A percentile compares a stretch with the other conserved stretches of the same genome.
phyloP scores from a whole-genome alignment of 2,888 invertebrate genomes.

The Stenchaetothrips biformis region DNA sequence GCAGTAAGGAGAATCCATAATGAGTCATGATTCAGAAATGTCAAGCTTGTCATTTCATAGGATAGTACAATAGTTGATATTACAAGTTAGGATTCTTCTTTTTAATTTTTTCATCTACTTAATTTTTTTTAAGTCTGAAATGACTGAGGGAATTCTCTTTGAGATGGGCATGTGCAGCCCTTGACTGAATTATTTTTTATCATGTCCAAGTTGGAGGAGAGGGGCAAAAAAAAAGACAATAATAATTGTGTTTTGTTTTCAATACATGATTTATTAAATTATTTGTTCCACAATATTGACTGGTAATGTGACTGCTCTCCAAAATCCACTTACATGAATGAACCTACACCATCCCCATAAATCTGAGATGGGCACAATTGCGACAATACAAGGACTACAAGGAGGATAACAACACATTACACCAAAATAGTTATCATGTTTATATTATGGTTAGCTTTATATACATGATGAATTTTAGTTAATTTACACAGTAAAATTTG shows the following conservation, averaged over 20 bases:
- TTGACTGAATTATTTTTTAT: neutral
- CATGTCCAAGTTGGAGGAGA: neutral
- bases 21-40: no score
- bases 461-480: slow-evolving; percentile 15
- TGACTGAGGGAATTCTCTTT: no score
- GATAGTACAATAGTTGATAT: no score
- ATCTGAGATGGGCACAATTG: neutral
- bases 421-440: slow-evolving; percentile 25
- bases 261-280: slow-evolving; percentile 12
- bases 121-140: no score
- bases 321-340: neutral
- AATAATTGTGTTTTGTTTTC: neutral
- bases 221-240: neutral
- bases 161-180: no score
- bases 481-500: slow-evolving; percentile 14
- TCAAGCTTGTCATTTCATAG: no score
- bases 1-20: no score
- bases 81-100: no score
- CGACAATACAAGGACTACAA: neutral
- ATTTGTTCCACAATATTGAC: slow-evolving; percentile 14
- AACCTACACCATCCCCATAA: neutral
- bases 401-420: slow-evolving; percentile 4
- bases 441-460: slow-evolving; percentile 19
- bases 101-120: no score
- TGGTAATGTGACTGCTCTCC: slow-evolving; percentile 9